phyloP scores from a whole-genome alignment of 2,797 vertebrate genomes.

The Tragopan temminckii region DNA sequence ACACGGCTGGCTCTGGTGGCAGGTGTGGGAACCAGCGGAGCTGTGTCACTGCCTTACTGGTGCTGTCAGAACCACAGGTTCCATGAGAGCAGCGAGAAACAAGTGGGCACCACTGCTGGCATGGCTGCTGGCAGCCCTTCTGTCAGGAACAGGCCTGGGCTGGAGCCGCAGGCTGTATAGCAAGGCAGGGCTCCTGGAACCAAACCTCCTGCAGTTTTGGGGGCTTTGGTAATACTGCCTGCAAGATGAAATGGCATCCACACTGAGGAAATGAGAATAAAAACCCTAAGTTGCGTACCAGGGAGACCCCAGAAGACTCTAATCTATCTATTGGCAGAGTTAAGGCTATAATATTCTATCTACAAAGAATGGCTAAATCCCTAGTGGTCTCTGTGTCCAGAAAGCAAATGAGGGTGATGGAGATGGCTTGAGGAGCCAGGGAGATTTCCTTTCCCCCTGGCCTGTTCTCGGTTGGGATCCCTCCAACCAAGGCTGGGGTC shows the following conservation, averaged over 20 bases:
- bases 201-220: rapidly evolving
- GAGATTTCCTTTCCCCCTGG: not conserved
- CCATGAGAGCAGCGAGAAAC: not conserved
- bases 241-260: not conserved
- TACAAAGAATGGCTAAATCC: slow-evolving; percentile 79
- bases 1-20: not conserved
- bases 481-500: not conserved
- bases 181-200: not conserved
- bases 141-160: not conserved
- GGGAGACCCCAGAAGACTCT: slow-evolving; percentile 64
- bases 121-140: not conserved
- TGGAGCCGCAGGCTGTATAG: not conserved
- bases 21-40: not conserved
- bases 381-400: slow-evolving; percentile 57
- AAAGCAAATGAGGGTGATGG: not conserved
- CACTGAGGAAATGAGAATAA: not conserved
- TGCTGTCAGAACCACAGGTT: not conserved
- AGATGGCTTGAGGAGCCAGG: not conserved
- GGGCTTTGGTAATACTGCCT: slow-evolving; percentile 3
- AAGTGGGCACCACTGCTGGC: slow-evolving; percentile 35
- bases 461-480: not conserved
- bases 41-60: not conserved
- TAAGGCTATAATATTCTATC: slow-evolving; percentile 82
- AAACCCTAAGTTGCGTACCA: not conserved
- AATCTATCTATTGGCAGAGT: slow-evolving; percentile 76